Conservation (phyloP, 2,113 vertebrate genomes). For the Rattus rattus region DNA sequence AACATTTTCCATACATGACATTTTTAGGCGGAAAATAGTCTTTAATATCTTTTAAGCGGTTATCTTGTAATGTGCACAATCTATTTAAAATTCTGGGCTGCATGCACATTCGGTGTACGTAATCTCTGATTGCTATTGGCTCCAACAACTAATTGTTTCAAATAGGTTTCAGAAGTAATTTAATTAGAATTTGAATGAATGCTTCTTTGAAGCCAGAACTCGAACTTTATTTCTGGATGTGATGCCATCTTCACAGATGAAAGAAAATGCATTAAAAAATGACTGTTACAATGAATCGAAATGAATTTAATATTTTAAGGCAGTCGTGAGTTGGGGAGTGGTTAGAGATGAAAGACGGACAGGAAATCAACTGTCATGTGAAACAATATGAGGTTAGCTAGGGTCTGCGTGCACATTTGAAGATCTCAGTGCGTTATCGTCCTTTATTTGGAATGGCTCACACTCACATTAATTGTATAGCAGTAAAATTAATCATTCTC, state of each 20-base stretch:
- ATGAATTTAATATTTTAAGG: conserved; percentile 56
- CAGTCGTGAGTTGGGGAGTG: background rate
- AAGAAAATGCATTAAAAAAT: conserved; percentile 60
- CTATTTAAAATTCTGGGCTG: conserved; percentile 62
- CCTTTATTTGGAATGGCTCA: conserved; percentile 13
- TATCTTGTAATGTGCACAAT: conserved; percentile 26
- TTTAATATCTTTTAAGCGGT: background rate
- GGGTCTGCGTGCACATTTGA: background rate
- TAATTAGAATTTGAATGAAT: conserved; percentile 77
- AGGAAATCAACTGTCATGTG: background rate
- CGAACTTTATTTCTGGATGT: conserved; percentile 62
- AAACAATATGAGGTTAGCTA: background rate
- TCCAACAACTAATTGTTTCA: conserved; percentile 66
- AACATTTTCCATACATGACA: background rate
- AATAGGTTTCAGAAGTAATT: conserved; percentile 72
- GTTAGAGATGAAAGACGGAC: background rate
- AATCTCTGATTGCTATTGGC: conserved; percentile 58
- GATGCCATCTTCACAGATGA: conserved; percentile 53
- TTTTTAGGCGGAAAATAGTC: background rate
- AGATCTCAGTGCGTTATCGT: background rate
- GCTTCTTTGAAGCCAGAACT: conserved; percentile 67
- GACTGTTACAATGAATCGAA: conserved; percentile 25
- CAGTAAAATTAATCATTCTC: conserved; percentile 76
- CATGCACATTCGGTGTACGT: conserved; percentile 41
- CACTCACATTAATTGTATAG: conserved; percentile 55